Evolutionary conservation across 2,113 vertebrate genomes (phyloP), one percentile per base, ranked within the genome.

Genomic region (Neogale vison): DNA sequence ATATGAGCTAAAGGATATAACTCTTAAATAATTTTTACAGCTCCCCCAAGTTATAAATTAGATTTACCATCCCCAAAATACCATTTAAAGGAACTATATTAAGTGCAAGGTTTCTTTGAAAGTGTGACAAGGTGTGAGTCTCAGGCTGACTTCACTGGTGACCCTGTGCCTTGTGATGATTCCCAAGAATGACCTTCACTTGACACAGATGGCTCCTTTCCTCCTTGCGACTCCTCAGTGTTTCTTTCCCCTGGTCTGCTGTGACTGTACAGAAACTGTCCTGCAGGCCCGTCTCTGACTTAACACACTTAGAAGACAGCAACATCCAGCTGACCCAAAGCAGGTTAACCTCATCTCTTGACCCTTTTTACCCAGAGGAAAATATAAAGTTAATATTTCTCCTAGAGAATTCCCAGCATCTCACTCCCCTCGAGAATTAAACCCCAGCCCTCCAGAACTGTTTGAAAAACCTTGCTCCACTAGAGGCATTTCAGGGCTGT

Each of bases 231-330:
- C 23, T 59, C 20, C 57, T 93, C 0, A 0, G 17, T 39, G 47
- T 26, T 4, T 3, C 29, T 47, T 18, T 10, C 36, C 31, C 18
- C 18, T 0, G 1, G 47, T 42, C 39, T 59, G 69, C 84, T 18
- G 4, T 1, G 20, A 45, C 14, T 20, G 6, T 3, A 50, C 6
- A 0, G 13, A 18, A 36, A 34, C 9, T 26, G 1, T 52, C 21
- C 31, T 13, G 9, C 65, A 13, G 65, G 17, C 55, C 55, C 2
- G 4, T 4, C n/a, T 59, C 74, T 1, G 1, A 72, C 42, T 9
- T 12, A 8, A 57, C 39, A 3, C 12, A 0, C 21, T 45, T 31
- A 14, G 2, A 45, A 45, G 34, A 23, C 9, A 1, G 31, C 59
- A 14, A n/a, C 24, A 17, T 15, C 8, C 1, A 15, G 47, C n/a